These are phyloP conservation scores for Amphimallon solstitiale DNA, from an alignment of 2,888 invertebrate species.

Conservation along the genomic window DNA sequence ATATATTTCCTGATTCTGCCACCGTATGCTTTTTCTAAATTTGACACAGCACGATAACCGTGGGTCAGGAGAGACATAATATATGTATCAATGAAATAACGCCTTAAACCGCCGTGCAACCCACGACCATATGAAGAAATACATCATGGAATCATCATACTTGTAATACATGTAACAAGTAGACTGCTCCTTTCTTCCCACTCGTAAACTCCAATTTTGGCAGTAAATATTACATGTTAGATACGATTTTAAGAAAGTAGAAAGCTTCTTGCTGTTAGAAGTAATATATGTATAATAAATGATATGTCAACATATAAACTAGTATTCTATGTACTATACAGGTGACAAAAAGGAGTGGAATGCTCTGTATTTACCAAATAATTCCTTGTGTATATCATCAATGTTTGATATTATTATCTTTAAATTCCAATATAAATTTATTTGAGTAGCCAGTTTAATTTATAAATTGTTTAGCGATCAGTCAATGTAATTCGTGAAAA, in stretches of 20 bases:
- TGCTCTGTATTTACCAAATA: too few species aligned
- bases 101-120: constrained; percentile 46
- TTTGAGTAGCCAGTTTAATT: too few species aligned
- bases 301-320: too few species aligned
- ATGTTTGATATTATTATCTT: too few species aligned
- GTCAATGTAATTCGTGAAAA: too few species aligned
- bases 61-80: constrained; percentile 51
- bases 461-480: too few species aligned
- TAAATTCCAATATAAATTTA: too few species aligned
- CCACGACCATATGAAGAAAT: constrained; percentile 51
- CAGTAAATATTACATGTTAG: constrained; percentile 3
- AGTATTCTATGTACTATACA: too few species aligned
- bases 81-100: constrained; percentile 54
- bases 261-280: too few species aligned
- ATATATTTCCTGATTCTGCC: constrained; percentile 48
- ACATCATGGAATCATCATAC: constrained; percentile 51
- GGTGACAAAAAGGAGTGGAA: not conserved
- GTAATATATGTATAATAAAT: too few species aligned
- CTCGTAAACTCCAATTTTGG: constrained; percentile 27
- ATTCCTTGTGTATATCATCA: too few species aligned
- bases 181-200: constrained; percentile 21
- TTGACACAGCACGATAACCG: constrained; percentile 51
- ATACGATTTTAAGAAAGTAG: too few species aligned
- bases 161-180: constrained; percentile 49
- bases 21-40: constrained; percentile 30